Evolutionary conservation across 2,797 vertebrate species (phyloP).

Genomic region (Sus cebifrons): DNA sequence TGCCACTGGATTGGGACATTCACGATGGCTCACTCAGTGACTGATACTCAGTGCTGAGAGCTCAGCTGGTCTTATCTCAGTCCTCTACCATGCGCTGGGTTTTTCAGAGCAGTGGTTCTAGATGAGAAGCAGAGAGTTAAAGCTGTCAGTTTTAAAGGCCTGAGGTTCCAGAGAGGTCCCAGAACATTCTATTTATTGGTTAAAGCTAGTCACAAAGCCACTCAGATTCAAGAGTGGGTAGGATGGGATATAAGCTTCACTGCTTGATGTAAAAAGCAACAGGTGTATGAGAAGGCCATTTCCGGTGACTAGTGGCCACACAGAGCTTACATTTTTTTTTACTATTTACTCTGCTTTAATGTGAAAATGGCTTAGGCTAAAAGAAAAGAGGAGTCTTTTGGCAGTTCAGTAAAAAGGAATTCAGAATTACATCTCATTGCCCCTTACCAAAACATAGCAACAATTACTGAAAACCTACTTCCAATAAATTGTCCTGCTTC

Average conservation of each 20-base stretch:
- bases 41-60: not conserved
- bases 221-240: not conserved
- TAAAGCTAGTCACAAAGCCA: not conserved
- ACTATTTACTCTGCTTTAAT: not conserved
- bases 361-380: not conserved
- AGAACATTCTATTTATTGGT: not conserved
- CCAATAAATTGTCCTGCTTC: not conserved
- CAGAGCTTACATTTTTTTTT: not conserved
- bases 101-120: not conserved
- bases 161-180: not conserved
- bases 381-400: not conserved
- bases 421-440: slow-evolving; percentile 19
- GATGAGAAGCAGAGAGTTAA: not conserved
- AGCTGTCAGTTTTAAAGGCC: not conserved
- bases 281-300: not conserved
- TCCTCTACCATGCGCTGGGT: no score
- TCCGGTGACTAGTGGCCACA: not conserved
- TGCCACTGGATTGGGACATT: not conserved
- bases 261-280: not conserved
- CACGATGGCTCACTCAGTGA: not conserved
- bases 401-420: slow-evolving; percentile 3
- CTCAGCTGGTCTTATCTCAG: not conserved
- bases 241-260: not conserved
- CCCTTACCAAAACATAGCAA: not conserved
- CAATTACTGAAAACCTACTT: not conserved